Percentiles rank a stretch among this genome's conserved stretches.
Evolutionary conservation across 1,140 invertebrate genomes (phyloP).

Genomic region (Cherax destructor): DNA sequence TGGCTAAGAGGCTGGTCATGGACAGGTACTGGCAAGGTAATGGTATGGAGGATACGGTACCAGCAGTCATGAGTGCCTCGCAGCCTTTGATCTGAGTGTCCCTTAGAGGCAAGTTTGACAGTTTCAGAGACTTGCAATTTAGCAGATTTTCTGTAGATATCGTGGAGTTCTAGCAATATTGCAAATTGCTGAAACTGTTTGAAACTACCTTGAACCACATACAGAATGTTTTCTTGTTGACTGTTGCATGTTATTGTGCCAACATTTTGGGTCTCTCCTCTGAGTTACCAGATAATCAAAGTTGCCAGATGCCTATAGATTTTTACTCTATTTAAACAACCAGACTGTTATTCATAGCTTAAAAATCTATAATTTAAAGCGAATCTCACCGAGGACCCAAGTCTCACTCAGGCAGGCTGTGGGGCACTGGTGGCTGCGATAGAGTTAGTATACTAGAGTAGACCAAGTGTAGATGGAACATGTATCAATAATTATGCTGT

Average conservation of each 20-base stretch:
- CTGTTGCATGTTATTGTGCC: conserved; percentile 69
- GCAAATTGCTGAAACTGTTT: conserved; percentile 38
- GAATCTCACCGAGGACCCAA: conserved; percentile 66
- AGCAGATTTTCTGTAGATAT: conserved; percentile 66
- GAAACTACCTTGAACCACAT: conserved; percentile 56
- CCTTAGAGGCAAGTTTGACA: conserved; percentile 35
- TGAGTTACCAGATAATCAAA: conserved; percentile 68
- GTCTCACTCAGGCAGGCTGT: conserved; percentile 54
- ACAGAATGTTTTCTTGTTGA: conserved; percentile 68
- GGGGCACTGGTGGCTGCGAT: conserved; percentile 66
- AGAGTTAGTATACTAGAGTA: conserved; percentile 69
- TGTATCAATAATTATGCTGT: conserved; percentile 70
- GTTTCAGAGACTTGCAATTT: conserved; percentile 49
- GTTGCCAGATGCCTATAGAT: conserved; percentile 68
- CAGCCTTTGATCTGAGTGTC: conserved; percentile 56
- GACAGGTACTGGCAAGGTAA: conserved; percentile 69
- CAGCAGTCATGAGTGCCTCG: conserved; percentile 65
- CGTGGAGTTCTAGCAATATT: conserved; percentile 46
- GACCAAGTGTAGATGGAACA: conserved; percentile 68
- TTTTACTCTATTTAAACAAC: conserved; percentile 67
- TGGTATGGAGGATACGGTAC: conserved; percentile 69
- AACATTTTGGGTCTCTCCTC: conserved; percentile 65
- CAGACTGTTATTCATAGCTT: conserved; percentile 66
- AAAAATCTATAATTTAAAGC: conserved; percentile 59
- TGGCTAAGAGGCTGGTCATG: conserved; percentile 69